These are phyloP conservation scores for Prolemur simus DNA, from an alignment of 2,113 vertebrate species.

Conservation along the genomic window DNA sequence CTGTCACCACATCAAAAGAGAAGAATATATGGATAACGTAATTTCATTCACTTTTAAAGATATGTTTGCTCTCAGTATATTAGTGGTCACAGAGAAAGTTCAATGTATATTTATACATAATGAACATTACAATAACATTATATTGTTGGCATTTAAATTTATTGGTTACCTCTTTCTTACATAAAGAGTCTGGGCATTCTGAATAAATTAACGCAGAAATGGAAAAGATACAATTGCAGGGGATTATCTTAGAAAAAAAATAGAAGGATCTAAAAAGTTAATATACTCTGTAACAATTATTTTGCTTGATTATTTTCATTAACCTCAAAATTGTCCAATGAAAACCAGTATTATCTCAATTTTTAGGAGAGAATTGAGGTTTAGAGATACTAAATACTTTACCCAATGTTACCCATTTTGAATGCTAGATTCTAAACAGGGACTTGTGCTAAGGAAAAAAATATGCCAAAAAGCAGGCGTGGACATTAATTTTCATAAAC, in stretches of 20 bases:
- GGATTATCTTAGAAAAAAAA: not conserved
- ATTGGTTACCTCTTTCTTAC: not conserved
- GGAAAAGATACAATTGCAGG: not conserved
- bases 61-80: conserved; percentile 41
- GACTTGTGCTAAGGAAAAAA: not conserved
- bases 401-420: not conserved
- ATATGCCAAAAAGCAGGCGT: not conserved
- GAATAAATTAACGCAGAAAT: not conserved
- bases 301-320: not conserved
- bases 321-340: not conserved
- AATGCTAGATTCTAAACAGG: not conserved
- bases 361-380: not conserved
- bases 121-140: not conserved
- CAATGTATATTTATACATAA: not conserved
- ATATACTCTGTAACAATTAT: not conserved
- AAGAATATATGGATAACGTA: conserved; percentile 42
- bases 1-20: conserved; percentile 41
- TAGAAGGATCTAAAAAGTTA: not conserved
- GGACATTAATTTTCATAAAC: not conserved
- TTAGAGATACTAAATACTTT: not conserved
- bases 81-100: not conserved
- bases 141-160: not conserved
- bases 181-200: not conserved
- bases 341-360: not conserved
- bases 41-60: conserved; percentile 16